Percentiles rank a stretch among this genome's conserved stretches.
Conservation (phyloP, 2,797 vertebrate genomes). For the Pantherophis alleghaniensis region DNA sequence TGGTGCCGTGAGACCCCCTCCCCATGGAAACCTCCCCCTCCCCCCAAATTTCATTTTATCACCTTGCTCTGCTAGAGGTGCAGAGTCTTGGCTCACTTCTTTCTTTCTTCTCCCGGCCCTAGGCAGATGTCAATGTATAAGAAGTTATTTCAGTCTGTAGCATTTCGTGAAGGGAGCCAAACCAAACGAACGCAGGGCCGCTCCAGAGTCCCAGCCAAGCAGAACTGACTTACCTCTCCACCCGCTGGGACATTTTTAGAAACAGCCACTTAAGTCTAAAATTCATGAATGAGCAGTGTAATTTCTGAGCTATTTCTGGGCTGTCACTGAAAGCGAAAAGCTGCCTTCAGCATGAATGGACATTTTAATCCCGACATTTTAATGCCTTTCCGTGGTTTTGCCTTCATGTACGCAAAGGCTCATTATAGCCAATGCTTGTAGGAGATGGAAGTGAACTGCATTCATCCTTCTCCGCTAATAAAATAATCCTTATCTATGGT, state of each 20-base stretch:
- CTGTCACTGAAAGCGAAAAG: conserved; percentile 58
- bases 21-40: neutral
- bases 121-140: conserved; percentile 70
- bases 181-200: conserved; percentile 64
- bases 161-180: conserved; percentile 53
- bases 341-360: conserved; percentile 62
- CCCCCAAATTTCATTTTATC: neutral
- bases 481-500: conserved; percentile 52
- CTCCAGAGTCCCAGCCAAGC: conserved; percentile 54
- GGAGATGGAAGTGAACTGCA: conserved; percentile 56
- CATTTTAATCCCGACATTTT: conserved; percentile 49
- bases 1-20: neutral
- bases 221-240: conserved; percentile 60
- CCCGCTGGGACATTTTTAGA: conserved; percentile 67
- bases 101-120: conserved; percentile 66
- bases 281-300: conserved; percentile 67
- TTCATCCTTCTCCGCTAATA: conserved; percentile 57
- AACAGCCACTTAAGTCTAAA: conserved; percentile 66
- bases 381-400: conserved; percentile 50
- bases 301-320: conserved; percentile 61
- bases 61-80: neutral
- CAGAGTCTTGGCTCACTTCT: conserved; percentile 65
- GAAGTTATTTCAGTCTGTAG: conserved; percentile 66
- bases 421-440: conserved; percentile 47
- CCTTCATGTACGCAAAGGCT: conserved; percentile 49